Conservation (phyloP, 2,797 vertebrate species). For the Emydoidea blandingii region DNA sequence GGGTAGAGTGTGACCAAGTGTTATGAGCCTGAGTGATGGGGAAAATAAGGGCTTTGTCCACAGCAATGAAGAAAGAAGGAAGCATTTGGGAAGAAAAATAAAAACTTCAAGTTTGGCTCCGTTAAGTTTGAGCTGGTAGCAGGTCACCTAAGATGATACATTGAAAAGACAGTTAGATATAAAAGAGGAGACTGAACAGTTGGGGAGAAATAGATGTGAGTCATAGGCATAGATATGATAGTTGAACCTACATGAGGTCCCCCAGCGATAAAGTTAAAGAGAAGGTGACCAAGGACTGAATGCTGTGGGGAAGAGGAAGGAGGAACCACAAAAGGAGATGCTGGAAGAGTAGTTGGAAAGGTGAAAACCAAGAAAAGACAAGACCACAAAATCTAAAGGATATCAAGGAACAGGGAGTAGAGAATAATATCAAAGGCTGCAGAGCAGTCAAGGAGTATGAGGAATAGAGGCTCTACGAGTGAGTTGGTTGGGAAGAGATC, state of each 20-base stretch:
- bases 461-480: not conserved
- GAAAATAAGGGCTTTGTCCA: not conserved
- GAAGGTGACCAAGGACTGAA: not conserved
- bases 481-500: not conserved
- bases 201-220: not conserved
- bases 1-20: too few relatives aligned
- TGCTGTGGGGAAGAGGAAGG: not conserved
- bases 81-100: not conserved
- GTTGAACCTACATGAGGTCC: not conserved
- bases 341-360: not conserved
- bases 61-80: not conserved
- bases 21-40: not conserved
- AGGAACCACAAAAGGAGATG: not conserved
- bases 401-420: not conserved
- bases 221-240: not conserved
- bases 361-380: not conserved
- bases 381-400: not conserved
- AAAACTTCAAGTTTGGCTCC: not conserved
- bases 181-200: not conserved
- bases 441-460: not conserved
- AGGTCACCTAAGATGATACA: not conserved
- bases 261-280: not conserved
- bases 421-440: not conserved
- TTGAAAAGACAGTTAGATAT: not conserved
- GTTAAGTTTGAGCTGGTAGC: not conserved